These are phyloP conservation scores for Chelmon rostratus DNA, from an alignment of 2,797 vertebrate species.

Conservation along the genomic window DNA sequence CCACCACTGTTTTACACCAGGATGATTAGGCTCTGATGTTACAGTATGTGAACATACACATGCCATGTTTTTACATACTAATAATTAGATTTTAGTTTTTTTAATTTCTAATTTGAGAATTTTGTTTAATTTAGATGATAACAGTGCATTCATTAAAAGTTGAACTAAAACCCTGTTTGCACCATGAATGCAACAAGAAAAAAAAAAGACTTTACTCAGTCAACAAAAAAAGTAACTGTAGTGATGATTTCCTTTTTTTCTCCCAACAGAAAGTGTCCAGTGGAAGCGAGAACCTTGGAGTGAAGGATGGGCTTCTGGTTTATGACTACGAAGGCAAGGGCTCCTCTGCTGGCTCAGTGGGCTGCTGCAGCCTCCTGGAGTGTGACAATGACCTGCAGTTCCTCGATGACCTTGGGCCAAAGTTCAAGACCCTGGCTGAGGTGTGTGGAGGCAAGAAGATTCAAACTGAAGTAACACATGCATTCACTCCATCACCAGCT, in stretches of 20 bases:
- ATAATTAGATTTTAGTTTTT: not conserved
- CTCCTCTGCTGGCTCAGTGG: conserved; percentile 88
- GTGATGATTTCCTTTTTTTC: not conserved
- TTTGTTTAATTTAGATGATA: not conserved
- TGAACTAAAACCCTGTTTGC: not conserved
- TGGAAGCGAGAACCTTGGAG: conserved; percentile 71
- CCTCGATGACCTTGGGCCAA: conserved; percentile 91
- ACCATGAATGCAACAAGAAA: not conserved
- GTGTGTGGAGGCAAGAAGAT: conserved; percentile 76
- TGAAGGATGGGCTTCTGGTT: conserved; percentile 84
- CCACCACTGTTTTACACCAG: not conserved
- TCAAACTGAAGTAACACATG: conserved; percentile 35
- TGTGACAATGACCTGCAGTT: conserved; percentile 88
- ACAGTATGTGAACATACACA: too few species aligned
- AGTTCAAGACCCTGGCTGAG: conserved; percentile 94
- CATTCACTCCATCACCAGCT: conserved; percentile 21
- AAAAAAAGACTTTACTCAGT: not conserved
- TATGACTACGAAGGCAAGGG: conserved; percentile 88
- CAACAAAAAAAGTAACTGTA: not conserved
- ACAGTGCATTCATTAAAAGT: not conserved
- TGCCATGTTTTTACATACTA: not conserved
- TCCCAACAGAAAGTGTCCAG: conserved; percentile 83
- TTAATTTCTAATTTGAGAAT: not conserved
- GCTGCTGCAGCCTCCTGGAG: conserved; percentile 90
- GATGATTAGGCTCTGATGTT: not conserved